These are phyloP conservation scores for Geothlypis trichas DNA, from an alignment of 2,113 vertebrate genomes.

Conservation along the genomic window DNA sequence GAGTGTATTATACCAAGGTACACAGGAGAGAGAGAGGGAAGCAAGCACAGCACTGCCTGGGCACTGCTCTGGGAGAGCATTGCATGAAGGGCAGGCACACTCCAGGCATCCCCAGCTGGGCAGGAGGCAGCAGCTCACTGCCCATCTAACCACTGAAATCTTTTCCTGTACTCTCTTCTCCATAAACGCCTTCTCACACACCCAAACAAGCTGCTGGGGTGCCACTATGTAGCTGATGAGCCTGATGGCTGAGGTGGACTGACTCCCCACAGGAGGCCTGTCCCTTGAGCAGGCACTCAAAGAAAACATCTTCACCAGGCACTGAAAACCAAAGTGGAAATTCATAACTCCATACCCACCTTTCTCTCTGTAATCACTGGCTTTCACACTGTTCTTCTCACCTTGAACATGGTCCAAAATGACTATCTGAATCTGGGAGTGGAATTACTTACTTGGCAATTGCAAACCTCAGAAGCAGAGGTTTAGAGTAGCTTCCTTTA, in stretches of 20 bases:
- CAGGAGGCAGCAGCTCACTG: not conserved
- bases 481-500: not conserved
- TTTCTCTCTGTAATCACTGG: not conserved
- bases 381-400: not conserved
- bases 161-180: not conserved
- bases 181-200: not conserved
- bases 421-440: not conserved
- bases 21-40: not conserved
- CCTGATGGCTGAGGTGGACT: not conserved
- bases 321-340: not conserved
- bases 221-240: not conserved
- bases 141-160: not conserved
- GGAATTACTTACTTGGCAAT: not conserved
- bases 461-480: not conserved
- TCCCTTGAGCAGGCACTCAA: not conserved
- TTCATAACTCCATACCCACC: not conserved
- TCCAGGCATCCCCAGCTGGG: not conserved
- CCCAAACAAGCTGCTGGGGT: not conserved
- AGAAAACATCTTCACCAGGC: not conserved
- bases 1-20: not conserved
- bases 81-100: not conserved
- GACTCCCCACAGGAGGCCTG: not conserved
- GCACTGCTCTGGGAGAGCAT: accelerated
- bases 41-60: not conserved
- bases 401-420: not conserved